Evolutionary conservation across 2,888 invertebrate genomes (phyloP), one percentile per base, ranked within the genome.

Genomic region (Eristalinus aeneus): DNA sequence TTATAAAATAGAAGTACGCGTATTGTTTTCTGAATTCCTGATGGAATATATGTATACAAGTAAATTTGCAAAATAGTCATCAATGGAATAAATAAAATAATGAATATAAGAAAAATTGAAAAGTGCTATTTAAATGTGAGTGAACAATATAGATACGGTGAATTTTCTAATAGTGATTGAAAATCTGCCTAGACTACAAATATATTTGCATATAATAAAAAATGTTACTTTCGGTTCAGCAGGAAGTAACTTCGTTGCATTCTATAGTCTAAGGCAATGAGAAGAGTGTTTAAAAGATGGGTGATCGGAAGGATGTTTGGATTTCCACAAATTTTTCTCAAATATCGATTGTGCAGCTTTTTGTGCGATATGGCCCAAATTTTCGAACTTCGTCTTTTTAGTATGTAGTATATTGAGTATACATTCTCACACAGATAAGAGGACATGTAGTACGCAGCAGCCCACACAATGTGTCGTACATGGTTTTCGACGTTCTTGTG

Each of bases 331-430:
- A 67, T 69, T 86, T 88, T 86, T 80, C 83, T 86, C 81, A 81
- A 74, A 81, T 86, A 88, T 88, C 78, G 88, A 88, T 88, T 88
- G 88, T 86, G 78, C 88, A 88, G 88, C 88, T 88, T 87, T 87
- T 16, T 16, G 46, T 86, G 81, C 82, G 82, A 83, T 80, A 84
- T 88, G 88, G 88, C 88, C 88, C 88, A 88, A 82, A 88, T 88
- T 86, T 88, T 86, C 82, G 74, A 86, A 86, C 77, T 86, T 86
- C 73, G 81, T 77, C 80, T 81, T 69, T 78, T 64, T 78, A 74
- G 73, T 82, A 36, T 84, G 71, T 80, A n/a, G 72, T 46, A 72
- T 76, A 75, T 75, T 54, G 36, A 74, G 82, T 78, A 77, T 74
- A 76, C 76, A 72, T 67, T 60, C 39, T 31, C 32, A 71, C 46